Evolutionary conservation across 2,797 vertebrate species (phyloP).

Genomic region (Cetoscarus ocellatus): DNA sequence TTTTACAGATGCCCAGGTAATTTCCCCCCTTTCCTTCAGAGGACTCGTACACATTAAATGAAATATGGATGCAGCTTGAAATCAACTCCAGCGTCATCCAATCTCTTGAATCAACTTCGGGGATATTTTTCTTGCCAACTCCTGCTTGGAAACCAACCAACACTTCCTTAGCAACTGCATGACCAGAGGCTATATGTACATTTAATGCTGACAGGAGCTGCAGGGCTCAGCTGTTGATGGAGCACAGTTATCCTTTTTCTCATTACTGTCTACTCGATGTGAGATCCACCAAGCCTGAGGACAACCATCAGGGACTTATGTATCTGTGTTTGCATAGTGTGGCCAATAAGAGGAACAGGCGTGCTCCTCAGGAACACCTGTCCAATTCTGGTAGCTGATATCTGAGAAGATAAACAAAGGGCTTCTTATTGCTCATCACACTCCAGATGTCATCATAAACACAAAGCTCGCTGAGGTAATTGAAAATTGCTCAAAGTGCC

Average conservation of each 20-base stretch:
- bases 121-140: slow-evolving; percentile 75
- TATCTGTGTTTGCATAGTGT: slow-evolving; percentile 45
- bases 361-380: slow-evolving; percentile 63
- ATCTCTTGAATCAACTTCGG: slow-evolving; percentile 78
- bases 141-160: slow-evolving; percentile 82
- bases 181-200: slow-evolving; percentile 72
- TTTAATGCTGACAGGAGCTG: slow-evolving; percentile 77
- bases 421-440: slow-evolving; percentile 42
- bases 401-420: slow-evolving; percentile 53
- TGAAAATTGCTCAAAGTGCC: slow-evolving; percentile 39
- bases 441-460: slow-evolving; percentile 68
- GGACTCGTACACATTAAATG: slow-evolving; percentile 51
- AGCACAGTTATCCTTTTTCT: slow-evolving; percentile 79
- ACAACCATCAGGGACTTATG: slow-evolving; percentile 69
- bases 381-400: slow-evolving; percentile 54
- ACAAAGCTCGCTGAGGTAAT: slow-evolving; percentile 46
- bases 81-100: slow-evolving; percentile 70
- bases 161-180: slow-evolving; percentile 82
- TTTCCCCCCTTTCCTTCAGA: slow-evolving; percentile 42
- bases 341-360: slow-evolving; percentile 56
- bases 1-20: slow-evolving; percentile 52
- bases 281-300: slow-evolving; percentile 64
- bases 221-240: slow-evolving; percentile 82
- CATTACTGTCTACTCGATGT: slow-evolving; percentile 78
- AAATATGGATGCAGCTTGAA: slow-evolving; percentile 63